Conservation (phyloP, 1,140 invertebrate species). For the Musca domestica region DNA sequence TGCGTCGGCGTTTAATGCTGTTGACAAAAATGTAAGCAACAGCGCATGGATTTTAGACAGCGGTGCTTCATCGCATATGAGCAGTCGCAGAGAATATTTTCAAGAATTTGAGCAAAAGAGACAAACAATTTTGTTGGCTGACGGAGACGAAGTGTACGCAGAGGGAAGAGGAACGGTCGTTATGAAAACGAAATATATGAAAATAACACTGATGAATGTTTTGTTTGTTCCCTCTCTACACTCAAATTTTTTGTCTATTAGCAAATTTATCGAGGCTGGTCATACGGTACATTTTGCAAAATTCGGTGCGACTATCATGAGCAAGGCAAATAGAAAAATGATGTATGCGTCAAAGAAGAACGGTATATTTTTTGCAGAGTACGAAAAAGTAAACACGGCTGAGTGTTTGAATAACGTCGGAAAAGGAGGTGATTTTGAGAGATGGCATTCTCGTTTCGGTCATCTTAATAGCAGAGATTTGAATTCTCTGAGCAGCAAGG, state of each 20-base stretch:
- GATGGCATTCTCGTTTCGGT: background rate
- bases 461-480: background rate
- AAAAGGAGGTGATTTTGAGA: background rate
- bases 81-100: too few species aligned
- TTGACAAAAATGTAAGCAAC: background rate
- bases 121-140: too few species aligned
- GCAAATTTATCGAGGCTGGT: too few species aligned
- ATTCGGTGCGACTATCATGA: background rate
- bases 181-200: background rate
- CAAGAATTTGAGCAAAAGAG: too few species aligned
- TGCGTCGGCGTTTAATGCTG: too few species aligned
- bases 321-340: background rate
- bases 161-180: too few species aligned
- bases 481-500: background rate
- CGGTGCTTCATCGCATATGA: conserved; percentile 11
- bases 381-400: background rate
- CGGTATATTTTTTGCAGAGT: background rate
- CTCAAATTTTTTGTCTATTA: background rate
- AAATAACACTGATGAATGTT: background rate
- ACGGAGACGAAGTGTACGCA: too few species aligned
- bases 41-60: conserved; percentile 7
- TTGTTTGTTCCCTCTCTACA: background rate
- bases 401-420: background rate
- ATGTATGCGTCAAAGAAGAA: background rate
- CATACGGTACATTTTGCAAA: background rate